Conservation (phyloP, 23 tunicate species). For the Trididemnum miniatum region DNA sequence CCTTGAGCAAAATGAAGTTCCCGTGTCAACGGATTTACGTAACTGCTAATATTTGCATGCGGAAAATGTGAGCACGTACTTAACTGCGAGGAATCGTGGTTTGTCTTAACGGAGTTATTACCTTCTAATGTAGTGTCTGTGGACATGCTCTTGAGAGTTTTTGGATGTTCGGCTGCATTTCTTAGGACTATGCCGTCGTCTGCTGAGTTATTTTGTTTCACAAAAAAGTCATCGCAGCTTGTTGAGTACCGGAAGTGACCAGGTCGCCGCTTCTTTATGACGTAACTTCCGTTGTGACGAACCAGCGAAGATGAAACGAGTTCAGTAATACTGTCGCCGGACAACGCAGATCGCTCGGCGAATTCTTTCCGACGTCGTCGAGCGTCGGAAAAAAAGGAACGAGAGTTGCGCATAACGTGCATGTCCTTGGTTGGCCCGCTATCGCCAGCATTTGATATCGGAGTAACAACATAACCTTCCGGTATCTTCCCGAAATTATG, state of each 20-base stretch:
- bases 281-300: slow-evolving; percentile 20
- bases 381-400: slow-evolving; percentile 24
- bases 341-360: slow-evolving; percentile 51
- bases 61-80: too few species aligned
- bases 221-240: not conserved
- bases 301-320: slow-evolving; percentile 28
- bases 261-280: slow-evolving; percentile 15
- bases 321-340: slow-evolving; percentile 52
- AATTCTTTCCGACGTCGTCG: slow-evolving; percentile 52
- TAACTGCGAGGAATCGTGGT: too few species aligned
- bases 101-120: too few species aligned
- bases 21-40: too few species aligned
- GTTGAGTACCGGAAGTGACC: slow-evolving; percentile 7
- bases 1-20: too few species aligned
- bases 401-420: not conserved
- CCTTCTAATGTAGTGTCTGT: too few species aligned
- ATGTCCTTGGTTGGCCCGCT: not conserved
- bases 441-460: not conserved
- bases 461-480: not conserved
- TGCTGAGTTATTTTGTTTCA: not conserved
- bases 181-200: too few species aligned
- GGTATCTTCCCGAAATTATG: not conserved
- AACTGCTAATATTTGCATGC: too few species aligned
- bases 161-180: too few species aligned
- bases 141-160: too few species aligned